These are phyloP conservation scores for Falco peregrinus DNA, from an alignment of 2,797 vertebrate species.

Conservation along the genomic window DNA sequence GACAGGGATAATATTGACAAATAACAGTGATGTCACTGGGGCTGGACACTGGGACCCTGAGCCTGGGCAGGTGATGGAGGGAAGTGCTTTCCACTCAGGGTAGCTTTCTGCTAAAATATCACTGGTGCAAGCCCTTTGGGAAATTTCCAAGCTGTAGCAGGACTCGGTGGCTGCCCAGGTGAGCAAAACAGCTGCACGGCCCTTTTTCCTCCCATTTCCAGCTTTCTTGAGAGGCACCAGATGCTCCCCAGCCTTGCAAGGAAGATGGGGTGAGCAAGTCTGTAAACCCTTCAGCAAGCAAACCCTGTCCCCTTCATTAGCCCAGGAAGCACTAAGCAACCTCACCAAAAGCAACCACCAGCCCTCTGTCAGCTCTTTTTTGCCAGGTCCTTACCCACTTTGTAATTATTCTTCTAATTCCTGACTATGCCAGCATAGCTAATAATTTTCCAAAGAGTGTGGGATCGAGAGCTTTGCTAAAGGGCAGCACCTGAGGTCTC, in stretches of 20 bases:
- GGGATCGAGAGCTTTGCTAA: background rate
- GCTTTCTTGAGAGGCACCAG: background rate
- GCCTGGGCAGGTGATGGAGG: background rate
- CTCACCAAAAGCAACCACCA: background rate
- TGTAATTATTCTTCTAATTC: background rate
- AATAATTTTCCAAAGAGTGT: background rate
- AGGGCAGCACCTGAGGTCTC: background rate
- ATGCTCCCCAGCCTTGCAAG: background rate
- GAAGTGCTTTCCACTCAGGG: background rate
- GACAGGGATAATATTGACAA: background rate
- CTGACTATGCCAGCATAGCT: background rate
- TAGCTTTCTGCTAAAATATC: background rate
- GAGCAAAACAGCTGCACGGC: background rate
- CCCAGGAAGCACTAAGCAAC: background rate
- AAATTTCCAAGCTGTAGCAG: background rate
- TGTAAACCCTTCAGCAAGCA: fast-evolving
- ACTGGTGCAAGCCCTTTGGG: background rate
- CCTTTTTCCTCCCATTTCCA: background rate
- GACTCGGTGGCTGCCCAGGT: background rate
- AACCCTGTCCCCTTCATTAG: background rate
- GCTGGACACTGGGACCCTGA: background rate
- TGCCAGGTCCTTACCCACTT: background rate
- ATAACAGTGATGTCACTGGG: background rate
- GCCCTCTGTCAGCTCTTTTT: background rate
- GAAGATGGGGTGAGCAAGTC: background rate